Conservation (phyloP, 92 coral and sea anemone species). For the Bergia puertoricense region DNA sequence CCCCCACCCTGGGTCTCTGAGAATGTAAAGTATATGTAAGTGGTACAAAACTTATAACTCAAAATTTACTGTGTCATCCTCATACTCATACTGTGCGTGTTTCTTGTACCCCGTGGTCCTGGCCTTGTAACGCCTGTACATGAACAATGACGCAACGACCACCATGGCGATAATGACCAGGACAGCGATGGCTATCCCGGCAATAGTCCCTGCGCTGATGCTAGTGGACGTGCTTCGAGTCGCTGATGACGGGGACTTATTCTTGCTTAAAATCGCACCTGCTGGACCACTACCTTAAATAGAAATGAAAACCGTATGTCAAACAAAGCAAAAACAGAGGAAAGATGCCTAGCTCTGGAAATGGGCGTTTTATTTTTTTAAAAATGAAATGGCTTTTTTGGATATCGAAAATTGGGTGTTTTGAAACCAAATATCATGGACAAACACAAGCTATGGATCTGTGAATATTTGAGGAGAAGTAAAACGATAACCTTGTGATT, state of each 20-base stretch:
- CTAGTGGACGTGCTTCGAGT: neutral
- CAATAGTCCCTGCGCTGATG: neutral
- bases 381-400: too few species aligned
- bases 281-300: too few species aligned
- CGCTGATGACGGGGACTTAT: neutral
- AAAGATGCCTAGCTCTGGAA: too few species aligned
- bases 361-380: too few species aligned
- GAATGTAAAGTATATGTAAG: neutral
- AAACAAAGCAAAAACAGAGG: too few species aligned
- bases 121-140: conserved; percentile 14
- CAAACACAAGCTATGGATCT: too few species aligned
- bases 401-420: too few species aligned
- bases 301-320: too few species aligned
- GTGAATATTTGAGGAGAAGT: too few species aligned
- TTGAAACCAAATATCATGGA: too few species aligned
- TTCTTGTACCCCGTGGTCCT: conserved; percentile 2
- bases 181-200: neutral
- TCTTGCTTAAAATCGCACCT: neutral
- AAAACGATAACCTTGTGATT: too few species aligned
- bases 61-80: conserved; percentile 1
- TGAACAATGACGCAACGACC: neutral
- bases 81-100: conserved; percentile 3
- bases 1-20: neutral
- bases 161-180: neutral
- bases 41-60: neutral